Evolutionary conservation across 2,113 vertebrate species (phyloP).

Genomic region (Psilopsiagon aymara): DNA sequence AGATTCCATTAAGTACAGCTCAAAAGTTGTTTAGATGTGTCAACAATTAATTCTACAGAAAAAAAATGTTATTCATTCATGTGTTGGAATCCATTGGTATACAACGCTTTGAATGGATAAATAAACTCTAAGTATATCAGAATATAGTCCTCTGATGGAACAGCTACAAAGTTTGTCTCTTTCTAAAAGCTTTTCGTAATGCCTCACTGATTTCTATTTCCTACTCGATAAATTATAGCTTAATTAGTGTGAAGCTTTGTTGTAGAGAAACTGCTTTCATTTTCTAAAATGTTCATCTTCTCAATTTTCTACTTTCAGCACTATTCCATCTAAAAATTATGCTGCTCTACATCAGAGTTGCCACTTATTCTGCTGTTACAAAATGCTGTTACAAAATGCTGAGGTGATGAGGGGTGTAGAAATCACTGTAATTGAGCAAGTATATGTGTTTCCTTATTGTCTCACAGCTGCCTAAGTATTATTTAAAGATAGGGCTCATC

Average conservation of each 20-base stretch:
- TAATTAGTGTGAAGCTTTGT: constrained; percentile 25
- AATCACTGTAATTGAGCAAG: constrained; percentile 38
- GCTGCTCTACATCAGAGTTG: background rate
- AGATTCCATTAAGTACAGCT: background rate
- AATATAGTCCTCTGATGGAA: constrained; percentile 20
- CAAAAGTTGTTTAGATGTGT: constrained; percentile 24
- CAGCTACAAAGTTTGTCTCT: background rate
- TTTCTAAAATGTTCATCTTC: constrained; percentile 3
- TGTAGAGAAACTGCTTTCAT: constrained; percentile 14
- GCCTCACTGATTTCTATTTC: constrained; percentile 25
- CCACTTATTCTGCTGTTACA: background rate
- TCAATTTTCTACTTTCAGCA: background rate
- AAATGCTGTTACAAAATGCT: background rate
- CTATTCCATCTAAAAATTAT: background rate
- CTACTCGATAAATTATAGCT: constrained; percentile 36
- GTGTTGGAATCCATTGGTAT: constrained; percentile 1
- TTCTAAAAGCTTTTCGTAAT: constrained; percentile 39
- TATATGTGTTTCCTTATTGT: constrained; percentile 10
- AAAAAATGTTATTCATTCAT: constrained; percentile 22
- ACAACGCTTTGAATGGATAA: background rate
- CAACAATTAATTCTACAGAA: constrained; percentile 13
- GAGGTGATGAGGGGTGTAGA: background rate
- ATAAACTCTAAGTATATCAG: constrained; percentile 2
- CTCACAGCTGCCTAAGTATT: background rate
- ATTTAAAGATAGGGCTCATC: background rate